These are phyloP conservation scores for Notodonta dromedarius DNA, from an alignment of 2,888 invertebrate species.

Conservation along the genomic window DNA sequence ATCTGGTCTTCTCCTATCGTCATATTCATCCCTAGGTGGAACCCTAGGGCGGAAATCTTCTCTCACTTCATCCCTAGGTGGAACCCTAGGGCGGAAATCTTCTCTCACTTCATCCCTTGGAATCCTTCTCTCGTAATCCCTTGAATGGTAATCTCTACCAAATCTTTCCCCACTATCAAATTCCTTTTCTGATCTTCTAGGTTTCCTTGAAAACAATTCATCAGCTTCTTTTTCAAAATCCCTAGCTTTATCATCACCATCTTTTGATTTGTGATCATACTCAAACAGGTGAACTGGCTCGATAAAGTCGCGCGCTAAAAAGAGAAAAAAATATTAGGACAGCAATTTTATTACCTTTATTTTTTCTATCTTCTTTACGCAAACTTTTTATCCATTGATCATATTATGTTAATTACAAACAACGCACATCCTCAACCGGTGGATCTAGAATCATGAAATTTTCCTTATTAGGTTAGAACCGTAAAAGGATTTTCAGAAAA, in stretches of 20 bases:
- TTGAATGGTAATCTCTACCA: conserved; percentile 48
- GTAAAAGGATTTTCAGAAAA: too few relatives aligned
- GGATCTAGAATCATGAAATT: too few relatives aligned
- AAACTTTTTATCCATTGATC: too few relatives aligned
- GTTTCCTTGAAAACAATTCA: conserved; percentile 62
- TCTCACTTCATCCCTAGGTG: conserved; percentile 36
- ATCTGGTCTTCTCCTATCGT: conserved; percentile 30
- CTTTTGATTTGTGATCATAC: conserved; percentile 86
- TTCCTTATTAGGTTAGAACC: too few relatives aligned
- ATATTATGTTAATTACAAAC: too few relatives aligned
- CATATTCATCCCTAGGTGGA: conserved; percentile 40
- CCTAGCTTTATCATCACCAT: conserved; percentile 60
- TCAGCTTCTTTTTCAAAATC: conserved; percentile 72
- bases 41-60: conserved; percentile 32
- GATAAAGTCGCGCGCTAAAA: conserved; percentile 82
- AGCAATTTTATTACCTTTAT: too few relatives aligned
- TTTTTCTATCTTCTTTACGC: too few relatives aligned
- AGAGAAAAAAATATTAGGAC: conserved; percentile 12
- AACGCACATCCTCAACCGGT: too few relatives aligned
- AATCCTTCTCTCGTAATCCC: conserved; percentile 51
- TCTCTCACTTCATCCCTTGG: conserved; percentile 46
- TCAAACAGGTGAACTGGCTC: conserved; percentile 88
- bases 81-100: conserved; percentile 29
- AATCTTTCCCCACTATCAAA: conserved; percentile 48
- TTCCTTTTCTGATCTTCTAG: conserved; percentile 51